Conservation (phyloP, 2,888 invertebrate species). For the Cantharis rustica region DNA sequence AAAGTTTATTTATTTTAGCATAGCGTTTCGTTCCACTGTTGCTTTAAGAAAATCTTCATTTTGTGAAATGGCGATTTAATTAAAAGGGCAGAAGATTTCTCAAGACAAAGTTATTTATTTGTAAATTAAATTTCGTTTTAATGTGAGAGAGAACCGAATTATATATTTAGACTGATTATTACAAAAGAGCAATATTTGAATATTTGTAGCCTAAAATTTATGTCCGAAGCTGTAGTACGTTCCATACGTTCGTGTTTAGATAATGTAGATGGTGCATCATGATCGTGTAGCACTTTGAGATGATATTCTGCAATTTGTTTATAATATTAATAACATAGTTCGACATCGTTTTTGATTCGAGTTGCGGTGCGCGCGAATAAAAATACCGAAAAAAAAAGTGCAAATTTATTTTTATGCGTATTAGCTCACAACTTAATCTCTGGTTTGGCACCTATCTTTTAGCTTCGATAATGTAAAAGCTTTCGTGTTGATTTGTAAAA, state of each 20-base stretch:
- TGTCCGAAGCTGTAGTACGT: conserved; percentile 17
- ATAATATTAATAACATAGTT: neutral
- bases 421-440: neutral
- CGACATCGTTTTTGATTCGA: neutral
- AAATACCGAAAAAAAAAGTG: neutral
- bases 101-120: conserved; percentile 21
- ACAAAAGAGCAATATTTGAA: conserved; percentile 50
- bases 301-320: conserved; percentile 27
- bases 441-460: neutral
- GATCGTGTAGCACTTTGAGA: conserved; percentile 24
- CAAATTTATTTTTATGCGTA: neutral
- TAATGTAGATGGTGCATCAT: conserved; percentile 15
- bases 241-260: conserved; percentile 26
- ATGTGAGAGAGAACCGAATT: conserved; percentile 51
- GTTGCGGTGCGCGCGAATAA: neutral
- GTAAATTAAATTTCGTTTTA: conserved; percentile 33
- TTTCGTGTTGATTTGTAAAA: neutral
- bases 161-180: conserved; percentile 54
- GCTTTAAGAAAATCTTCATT: conserved; percentile 5
- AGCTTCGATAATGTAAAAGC: neutral
- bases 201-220: conserved; percentile 22
- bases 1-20: conserved; percentile 52
- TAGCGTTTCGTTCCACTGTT: conserved; percentile 12
- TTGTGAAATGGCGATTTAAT: conserved; percentile 3
- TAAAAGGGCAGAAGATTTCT: conserved; percentile 7